A percentile compares a stretch with the other conserved stretches of the same genome.
phyloP scores from a whole-genome alignment of 2,888 invertebrate genomes.

The Monoplex corrugatus region DNA sequence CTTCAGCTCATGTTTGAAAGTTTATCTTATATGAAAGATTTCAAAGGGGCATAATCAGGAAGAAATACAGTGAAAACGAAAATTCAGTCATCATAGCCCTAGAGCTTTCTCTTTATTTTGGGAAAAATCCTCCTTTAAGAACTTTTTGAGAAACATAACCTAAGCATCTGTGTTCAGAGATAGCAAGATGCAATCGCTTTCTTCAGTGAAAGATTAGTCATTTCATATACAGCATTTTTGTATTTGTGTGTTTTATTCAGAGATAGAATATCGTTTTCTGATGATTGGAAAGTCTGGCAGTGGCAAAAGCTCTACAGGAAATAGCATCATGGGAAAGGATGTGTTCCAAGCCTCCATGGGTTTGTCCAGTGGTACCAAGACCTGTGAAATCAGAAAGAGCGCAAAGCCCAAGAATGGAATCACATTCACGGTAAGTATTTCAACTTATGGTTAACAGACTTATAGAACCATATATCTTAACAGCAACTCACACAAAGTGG shows the following conservation, averaged over 20 bases:
- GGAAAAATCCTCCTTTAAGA: too few species aligned
- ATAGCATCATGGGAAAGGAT: constrained; percentile 1
- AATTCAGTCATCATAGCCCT: too few species aligned
- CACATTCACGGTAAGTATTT: not conserved
- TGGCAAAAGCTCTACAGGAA: constrained; percentile 33
- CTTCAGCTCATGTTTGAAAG: too few species aligned
- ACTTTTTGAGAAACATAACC: too few species aligned
- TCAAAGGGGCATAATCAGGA: too few species aligned
- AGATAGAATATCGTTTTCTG: not conserved
- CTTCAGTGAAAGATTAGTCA: too few species aligned
- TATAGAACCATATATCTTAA: not conserved
- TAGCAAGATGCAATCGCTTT: too few species aligned
- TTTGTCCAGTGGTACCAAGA: not conserved
- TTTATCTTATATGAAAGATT: too few species aligned
- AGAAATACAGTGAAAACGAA: too few species aligned
- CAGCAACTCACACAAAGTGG: not conserved
- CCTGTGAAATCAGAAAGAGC: not conserved
- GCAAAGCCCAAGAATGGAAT: not conserved
- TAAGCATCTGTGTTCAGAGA: too few species aligned
- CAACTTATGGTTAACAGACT: not conserved
- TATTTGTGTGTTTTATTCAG: not conserved
- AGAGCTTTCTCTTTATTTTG: too few species aligned
- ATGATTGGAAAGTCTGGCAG: constrained; percentile 34
- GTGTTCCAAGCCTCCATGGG: not conserved
- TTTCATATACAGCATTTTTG: too few species aligned